Evolutionary conservation across 2,888 invertebrate genomes (phyloP).

Genomic region (Eudasyphora cyanicolor): DNA sequence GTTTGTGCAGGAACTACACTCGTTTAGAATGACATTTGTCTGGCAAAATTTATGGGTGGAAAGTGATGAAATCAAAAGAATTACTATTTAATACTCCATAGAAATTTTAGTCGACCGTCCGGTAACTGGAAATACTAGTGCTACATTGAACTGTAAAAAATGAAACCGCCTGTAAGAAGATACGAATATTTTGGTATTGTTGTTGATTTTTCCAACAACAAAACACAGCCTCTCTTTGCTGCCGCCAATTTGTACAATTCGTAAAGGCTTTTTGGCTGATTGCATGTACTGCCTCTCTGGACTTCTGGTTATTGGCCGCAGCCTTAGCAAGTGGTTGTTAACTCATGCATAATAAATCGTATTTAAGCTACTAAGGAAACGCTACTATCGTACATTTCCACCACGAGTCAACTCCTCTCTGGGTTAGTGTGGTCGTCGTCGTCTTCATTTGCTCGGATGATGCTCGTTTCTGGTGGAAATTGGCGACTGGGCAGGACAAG

Average conservation of each 20-base stretch:
- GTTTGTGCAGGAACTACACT: background rate
- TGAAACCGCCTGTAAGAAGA: background rate
- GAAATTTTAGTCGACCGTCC: background rate
- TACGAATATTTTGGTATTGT: too few species aligned
- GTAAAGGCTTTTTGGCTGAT: background rate
- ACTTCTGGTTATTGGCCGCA: background rate
- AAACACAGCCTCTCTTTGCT: background rate
- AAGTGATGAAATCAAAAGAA: constrained; percentile 13
- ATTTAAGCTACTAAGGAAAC: background rate
- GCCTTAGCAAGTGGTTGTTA: background rate
- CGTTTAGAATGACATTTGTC: background rate
- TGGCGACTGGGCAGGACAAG: constrained; percentile 49
- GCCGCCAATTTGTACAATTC: background rate
- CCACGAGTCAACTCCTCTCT: background rate
- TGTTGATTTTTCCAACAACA: background rate
- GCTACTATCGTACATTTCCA: background rate
- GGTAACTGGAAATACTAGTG: background rate
- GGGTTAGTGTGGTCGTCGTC: background rate
- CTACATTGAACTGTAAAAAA: background rate
- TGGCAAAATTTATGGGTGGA: constrained; percentile 16
- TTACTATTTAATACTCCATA: background rate
- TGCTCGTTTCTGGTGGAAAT: background rate
- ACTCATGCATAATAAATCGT: constrained; percentile 1
- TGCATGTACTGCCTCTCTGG: background rate
- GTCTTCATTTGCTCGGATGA: too few species aligned